Percentiles rank a stretch among this genome's conserved stretches.
Conservation (phyloP, 2,888 invertebrate species). For the Mycalesis mineus region DNA sequence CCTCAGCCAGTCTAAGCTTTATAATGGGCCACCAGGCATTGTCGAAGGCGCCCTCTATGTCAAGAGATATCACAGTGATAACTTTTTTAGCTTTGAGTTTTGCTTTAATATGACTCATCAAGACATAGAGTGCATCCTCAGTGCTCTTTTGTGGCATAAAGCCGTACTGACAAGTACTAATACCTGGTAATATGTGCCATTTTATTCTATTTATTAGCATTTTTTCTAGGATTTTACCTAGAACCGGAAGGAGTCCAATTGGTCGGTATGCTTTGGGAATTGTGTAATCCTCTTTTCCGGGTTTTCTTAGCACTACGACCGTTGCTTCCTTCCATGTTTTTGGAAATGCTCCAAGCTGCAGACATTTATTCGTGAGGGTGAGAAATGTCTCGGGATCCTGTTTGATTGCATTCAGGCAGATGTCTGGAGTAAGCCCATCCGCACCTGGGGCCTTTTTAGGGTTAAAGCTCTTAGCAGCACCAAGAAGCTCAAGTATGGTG, state of each 20-base stretch:
- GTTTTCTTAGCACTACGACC: neutral
- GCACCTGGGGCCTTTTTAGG: too few species aligned
- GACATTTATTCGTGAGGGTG: constrained; percentile 15
- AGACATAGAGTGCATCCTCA: neutral
- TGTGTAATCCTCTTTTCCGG: constrained; percentile 10
- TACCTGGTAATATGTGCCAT: neutral
- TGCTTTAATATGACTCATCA: neutral
- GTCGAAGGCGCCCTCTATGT: neutral
- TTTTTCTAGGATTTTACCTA: constrained; percentile 20
- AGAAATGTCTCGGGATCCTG: neutral
- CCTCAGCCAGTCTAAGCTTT: neutral
- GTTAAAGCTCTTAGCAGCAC: too few species aligned
- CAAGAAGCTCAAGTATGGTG: too few species aligned
- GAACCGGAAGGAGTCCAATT: constrained; percentile 21
- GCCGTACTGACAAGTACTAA: neutral
- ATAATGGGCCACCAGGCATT: neutral
- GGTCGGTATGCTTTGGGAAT: constrained; percentile 22
- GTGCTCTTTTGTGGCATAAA: neutral
- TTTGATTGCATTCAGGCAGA: too few species aligned
- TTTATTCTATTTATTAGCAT: neutral
- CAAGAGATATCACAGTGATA: neutral
- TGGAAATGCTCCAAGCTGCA: constrained; percentile 16
- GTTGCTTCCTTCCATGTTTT: constrained; percentile 19
- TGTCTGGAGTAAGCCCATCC: too few species aligned
- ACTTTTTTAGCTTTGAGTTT: neutral